Conservation (phyloP, 2,113 vertebrate species). For the Phainopepla nitens region DNA sequence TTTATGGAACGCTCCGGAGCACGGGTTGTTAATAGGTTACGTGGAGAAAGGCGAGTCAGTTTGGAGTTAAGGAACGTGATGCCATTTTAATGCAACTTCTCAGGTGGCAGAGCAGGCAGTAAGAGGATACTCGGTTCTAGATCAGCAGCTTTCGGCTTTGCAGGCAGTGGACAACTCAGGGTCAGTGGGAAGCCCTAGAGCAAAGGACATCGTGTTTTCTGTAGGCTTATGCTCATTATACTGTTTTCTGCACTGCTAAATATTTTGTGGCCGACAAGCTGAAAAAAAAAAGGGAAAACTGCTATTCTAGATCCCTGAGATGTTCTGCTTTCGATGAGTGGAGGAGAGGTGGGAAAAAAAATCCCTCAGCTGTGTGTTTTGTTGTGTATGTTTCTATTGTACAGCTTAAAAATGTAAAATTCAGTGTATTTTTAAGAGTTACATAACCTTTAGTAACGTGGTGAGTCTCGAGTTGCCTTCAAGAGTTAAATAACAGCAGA, state of each 20-base stretch:
- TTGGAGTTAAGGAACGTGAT: background rate
- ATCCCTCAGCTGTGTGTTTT: background rate
- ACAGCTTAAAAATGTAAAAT: background rate
- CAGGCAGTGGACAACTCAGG: background rate
- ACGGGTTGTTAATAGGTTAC: background rate
- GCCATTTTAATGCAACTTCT: conserved; percentile 22
- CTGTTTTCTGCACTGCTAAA: background rate
- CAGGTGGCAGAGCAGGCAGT: conserved; percentile 18
- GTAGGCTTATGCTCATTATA: rapidly evolving
- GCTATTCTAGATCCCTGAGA: background rate
- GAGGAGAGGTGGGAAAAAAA: background rate
- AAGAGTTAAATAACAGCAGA: conserved; percentile 43
- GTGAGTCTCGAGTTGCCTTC: background rate
- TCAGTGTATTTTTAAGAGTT: background rate
- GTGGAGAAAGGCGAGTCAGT: background rate
- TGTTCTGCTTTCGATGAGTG: background rate
- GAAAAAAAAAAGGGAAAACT: background rate
- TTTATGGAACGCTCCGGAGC: background rate
- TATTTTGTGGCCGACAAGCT: background rate
- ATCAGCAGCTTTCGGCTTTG: background rate
- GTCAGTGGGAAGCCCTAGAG: background rate
- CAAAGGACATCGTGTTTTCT: background rate
- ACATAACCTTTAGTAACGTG: background rate
- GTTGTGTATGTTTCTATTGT: background rate
- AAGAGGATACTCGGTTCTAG: conserved; percentile 41